phyloP scores from a whole-genome alignment of 2,797 vertebrate species.

The Oryzias sinensis region DNA sequence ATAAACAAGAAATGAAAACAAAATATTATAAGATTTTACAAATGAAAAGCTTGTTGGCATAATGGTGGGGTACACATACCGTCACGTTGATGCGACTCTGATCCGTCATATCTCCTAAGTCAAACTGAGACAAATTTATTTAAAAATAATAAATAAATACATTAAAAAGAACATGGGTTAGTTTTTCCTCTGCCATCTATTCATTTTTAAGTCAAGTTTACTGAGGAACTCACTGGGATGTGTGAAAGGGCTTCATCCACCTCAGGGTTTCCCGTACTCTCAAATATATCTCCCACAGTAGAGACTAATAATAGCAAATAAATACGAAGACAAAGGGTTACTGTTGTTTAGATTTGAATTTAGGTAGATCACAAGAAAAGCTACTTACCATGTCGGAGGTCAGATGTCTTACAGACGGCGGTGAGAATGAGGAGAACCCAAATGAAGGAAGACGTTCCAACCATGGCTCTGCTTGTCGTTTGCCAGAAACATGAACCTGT shows the following conservation, averaged over 20 bases:
- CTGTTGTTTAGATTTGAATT: neutral
- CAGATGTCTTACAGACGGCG: conserved; percentile 19
- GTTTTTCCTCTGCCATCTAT: neutral
- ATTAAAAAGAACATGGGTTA: neutral
- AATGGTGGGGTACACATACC: conserved; percentile 7
- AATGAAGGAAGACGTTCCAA: neutral
- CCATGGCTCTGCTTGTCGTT: conserved; percentile 19
- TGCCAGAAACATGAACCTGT: neutral
- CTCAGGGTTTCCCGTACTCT: accelerated
- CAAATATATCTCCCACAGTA: accelerated
- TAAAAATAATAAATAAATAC: neutral
- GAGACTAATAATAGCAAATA: conserved; percentile 11
- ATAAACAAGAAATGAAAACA: neutral
- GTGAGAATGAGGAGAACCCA: conserved; percentile 29
- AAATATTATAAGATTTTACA: neutral
- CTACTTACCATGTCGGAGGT: conserved; percentile 25
- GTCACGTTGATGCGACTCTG: neutral
- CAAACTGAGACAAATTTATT: conserved; percentile 19
- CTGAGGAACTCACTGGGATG: conserved; percentile 25
- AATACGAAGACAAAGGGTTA: neutral
- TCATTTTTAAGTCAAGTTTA: neutral
- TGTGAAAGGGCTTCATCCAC: accelerated
- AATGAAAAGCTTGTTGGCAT: neutral
- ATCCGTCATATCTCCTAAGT: neutral
- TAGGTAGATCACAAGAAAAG: neutral